These are phyloP conservation scores for Drosophila ironensis DNA, from an alignment of 1,140 invertebrate genomes.

Conservation along the genomic window DNA sequence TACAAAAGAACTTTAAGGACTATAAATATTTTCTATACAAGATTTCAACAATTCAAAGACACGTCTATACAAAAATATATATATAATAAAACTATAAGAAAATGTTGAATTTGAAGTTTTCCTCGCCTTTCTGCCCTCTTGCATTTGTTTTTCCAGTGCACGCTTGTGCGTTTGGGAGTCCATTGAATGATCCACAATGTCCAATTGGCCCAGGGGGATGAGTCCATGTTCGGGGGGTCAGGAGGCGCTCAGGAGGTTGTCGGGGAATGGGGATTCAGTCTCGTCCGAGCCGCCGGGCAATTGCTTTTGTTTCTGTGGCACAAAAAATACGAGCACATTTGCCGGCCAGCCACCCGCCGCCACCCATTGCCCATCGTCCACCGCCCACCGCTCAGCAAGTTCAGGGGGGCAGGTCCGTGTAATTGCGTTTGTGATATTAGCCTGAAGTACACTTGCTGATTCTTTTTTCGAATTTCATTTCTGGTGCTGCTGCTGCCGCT, in stretches of 20 bases:
- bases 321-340: constrained; percentile 56
- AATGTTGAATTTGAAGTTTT: too few relatives aligned
- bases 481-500: too few relatives aligned
- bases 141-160: not conserved
- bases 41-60: too few relatives aligned
- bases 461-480: constrained; percentile 12
- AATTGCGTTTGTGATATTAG: constrained; percentile 80
- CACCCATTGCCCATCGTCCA: not conserved
- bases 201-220: constrained; percentile 53
- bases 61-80: too few relatives aligned
- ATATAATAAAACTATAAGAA: too few relatives aligned
- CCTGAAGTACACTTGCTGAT: constrained; percentile 68
- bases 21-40: too few relatives aligned
- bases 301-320: constrained; percentile 68
- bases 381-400: not conserved
- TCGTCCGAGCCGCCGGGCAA: constrained; percentile 43
- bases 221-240: constrained; percentile 8
- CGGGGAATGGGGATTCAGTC: not conserved
- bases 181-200: constrained; percentile 63
- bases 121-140: too few relatives aligned
- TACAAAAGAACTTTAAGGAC: too few relatives aligned
- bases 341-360: not conserved
- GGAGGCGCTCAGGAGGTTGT: too few relatives aligned
- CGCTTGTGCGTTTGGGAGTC: constrained; percentile 19
- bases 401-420: constrained; percentile 52